Evolutionary conservation across 2,797 vertebrate species (phyloP), one percentile per base, ranked within the genome.

Genomic region (Poliocrania exsul): DNA sequence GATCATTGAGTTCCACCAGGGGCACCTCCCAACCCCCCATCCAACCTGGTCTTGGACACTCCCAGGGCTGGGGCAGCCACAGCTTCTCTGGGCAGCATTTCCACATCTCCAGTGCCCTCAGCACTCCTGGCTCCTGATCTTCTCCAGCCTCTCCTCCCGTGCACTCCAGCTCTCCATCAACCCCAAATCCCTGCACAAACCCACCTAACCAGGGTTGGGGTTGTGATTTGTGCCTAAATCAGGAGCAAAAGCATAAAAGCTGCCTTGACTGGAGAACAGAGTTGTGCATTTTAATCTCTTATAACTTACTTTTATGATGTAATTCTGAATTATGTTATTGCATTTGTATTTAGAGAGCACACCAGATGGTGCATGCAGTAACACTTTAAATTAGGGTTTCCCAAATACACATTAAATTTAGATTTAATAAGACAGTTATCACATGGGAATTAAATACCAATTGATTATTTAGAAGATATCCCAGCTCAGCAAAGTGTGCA

Each of bases 341-440:
- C 64, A n/a, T 88, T 93, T 90, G 92, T 92, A 70, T 93, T 96
- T 86, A 71, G 95, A 96, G 94, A 95, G 94, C 47, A 57, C 86
- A 93, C 86, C 97, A 95, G 97, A 96, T 96, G 96, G 97, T 90
- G 91, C 78, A 91, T 10, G 67, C 94, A 83, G 95, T 92, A 93
- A 95, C 95, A 87, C 95, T 96, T 96, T 89, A 91, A 91, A 96
- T 93, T 84, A 97, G 96, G 96, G 93, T 90, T 96, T 97, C 95
- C 95, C 92, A 93, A 93, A 96, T 95, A 95, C 96, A 95, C 96
- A 83, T 97, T 97, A 94, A 93, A 97, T 97, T 97, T 65, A 86
- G 95, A 98, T 97, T 95, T 96, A 97, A 96, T 97, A 96, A 96
- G 97, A 96, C 93, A 97, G 95, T 93, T 94, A 96, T 95, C 92